Percentiles rank a stretch among this genome's conserved stretches.
phyloP scores from a whole-genome alignment of 2,888 invertebrate species.

The Cyclophora albipunctata region DNA sequence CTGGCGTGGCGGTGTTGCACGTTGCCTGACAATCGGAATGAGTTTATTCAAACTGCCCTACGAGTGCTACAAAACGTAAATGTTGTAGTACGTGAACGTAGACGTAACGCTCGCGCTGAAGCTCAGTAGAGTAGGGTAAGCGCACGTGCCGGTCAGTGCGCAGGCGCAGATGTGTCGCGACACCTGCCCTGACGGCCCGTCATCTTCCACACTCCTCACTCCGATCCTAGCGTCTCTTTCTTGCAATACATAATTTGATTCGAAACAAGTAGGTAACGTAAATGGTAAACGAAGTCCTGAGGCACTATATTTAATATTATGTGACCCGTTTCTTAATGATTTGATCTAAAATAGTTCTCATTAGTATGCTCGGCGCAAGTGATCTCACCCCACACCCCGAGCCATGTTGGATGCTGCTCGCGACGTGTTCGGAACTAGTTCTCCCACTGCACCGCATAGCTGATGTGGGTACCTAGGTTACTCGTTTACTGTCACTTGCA shows the following conservation, averaged over 20 bases:
- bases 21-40: too few relatives aligned
- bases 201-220: slow-evolving; percentile 41
- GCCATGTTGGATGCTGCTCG: slow-evolving; percentile 50
- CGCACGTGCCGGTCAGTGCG: slow-evolving; percentile 66
- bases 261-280: slow-evolving; percentile 43
- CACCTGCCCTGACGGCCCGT: slow-evolving; percentile 58
- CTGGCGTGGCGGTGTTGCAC: too few relatives aligned
- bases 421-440: slow-evolving; percentile 41
- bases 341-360: slow-evolving; percentile 63
- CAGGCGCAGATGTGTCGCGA: slow-evolving; percentile 67
- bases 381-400: slow-evolving; percentile 42
- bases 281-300: slow-evolving; percentile 40
- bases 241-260: slow-evolving; percentile 50
- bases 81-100: too few relatives aligned
- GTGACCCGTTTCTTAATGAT: slow-evolving; percentile 66
- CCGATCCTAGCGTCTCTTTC: slow-evolving; percentile 40
- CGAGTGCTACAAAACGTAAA: too few relatives aligned
- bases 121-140: slow-evolving; percentile 26
- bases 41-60: too few relatives aligned
- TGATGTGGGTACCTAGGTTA: slow-evolving; percentile 31
- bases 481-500: slow-evolving; percentile 30
- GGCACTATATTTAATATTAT: slow-evolving; percentile 56
- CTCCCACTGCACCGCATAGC: slow-evolving; percentile 13
- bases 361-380: slow-evolving; percentile 55
- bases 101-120: slow-evolving; percentile 22